A percentile compares a stretch with the other conserved stretches of the same genome.
Conservation (phyloP, 2,888 invertebrate species). For the Lasioglossum lativentre region DNA sequence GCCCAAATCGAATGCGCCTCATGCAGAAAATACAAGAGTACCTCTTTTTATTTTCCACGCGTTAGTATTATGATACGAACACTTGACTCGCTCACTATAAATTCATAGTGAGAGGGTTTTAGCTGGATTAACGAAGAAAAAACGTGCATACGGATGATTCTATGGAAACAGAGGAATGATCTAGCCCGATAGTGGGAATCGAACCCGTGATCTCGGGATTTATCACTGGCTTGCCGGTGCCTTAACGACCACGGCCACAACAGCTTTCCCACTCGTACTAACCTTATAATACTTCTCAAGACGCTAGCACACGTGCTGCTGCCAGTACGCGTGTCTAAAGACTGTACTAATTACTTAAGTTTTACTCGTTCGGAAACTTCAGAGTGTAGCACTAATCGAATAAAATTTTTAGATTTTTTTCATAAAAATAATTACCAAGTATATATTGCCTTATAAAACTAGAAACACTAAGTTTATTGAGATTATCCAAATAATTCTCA, state of each 20-base stretch:
- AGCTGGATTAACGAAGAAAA: neutral
- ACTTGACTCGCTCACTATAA: neutral
- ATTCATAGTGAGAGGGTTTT: neutral
- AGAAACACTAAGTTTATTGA: too few species aligned
- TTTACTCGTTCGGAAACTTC: neutral
- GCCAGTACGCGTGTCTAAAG: neutral
- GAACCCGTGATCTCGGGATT: neutral
- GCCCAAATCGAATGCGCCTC: slow-evolving; percentile 61
- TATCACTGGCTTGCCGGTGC: neutral
- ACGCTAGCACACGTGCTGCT: neutral
- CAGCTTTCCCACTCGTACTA: neutral
- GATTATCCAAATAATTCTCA: too few species aligned
- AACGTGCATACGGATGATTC: neutral
- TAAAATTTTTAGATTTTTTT: neutral
- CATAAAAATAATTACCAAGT: neutral
- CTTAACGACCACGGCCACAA: neutral
- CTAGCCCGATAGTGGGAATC: neutral
- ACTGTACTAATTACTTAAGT: neutral
- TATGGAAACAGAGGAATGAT: neutral
- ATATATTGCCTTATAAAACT: too few species aligned
- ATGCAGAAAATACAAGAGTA: neutral
- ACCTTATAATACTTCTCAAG: neutral
- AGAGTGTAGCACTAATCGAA: neutral
- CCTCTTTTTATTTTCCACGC: neutral
- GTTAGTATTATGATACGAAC: neutral